phyloP scores from a whole-genome alignment of 2,797 vertebrate genomes.

The Stomatorhinus walkeri region DNA sequence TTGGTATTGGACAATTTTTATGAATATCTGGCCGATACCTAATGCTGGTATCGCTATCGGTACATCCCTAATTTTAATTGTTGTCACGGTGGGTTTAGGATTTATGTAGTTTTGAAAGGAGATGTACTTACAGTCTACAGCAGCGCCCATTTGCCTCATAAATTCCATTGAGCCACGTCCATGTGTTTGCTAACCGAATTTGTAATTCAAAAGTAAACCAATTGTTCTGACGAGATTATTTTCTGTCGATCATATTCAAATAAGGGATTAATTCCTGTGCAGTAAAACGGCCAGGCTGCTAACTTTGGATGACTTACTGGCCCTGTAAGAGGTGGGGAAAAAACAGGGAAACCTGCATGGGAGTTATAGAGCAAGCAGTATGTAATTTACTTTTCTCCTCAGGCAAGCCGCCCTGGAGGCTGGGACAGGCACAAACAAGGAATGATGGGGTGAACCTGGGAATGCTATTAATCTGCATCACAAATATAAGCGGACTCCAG shows the following conservation, averaged over 20 bases:
- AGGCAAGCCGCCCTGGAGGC: slow-evolving; percentile 10
- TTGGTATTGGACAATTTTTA: not conserved
- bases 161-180: slow-evolving; percentile 63
- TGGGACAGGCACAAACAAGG: not conserved
- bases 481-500: slow-evolving; percentile 13
- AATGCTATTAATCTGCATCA: slow-evolving; percentile 22
- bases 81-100: not conserved
- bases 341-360: not conserved
- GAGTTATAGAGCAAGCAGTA: slow-evolving; percentile 1
- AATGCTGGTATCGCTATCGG: not conserved
- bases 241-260: slow-evolving; percentile 65
- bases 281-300: slow-evolving; percentile 54
- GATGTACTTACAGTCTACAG: not conserved
- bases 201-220: slow-evolving; percentile 70
- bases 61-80: not conserved
- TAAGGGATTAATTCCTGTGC: slow-evolving; percentile 57
- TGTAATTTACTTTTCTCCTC: slow-evolving; percentile 18
- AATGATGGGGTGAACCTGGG: slow-evolving; percentile 1
- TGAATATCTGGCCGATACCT: not conserved
- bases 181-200: slow-evolving; percentile 47
- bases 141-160: slow-evolving; percentile 54
- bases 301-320: slow-evolving; percentile 62
- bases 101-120: not conserved
- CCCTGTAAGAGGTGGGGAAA: slow-evolving; percentile 31
- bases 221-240: slow-evolving; percentile 65